phyloP scores from a whole-genome alignment of 2,113 vertebrate genomes.

The Lathamus discolor region DNA sequence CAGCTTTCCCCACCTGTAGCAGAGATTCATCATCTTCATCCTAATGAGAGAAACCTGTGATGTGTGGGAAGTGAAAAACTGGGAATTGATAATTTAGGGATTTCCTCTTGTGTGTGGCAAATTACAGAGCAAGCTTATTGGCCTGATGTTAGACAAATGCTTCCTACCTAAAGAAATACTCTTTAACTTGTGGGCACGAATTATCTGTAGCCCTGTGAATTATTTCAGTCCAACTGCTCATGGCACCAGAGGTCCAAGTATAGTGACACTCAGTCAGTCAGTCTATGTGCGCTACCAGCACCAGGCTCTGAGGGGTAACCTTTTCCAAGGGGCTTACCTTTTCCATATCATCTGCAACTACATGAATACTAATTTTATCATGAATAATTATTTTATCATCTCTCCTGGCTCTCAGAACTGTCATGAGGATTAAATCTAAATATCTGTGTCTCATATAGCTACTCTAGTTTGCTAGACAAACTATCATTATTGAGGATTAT shows the following conservation, averaged over 20 bases:
- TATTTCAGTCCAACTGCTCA: background rate
- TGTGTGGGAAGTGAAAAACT: background rate
- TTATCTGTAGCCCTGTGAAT: background rate
- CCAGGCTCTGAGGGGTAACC: background rate
- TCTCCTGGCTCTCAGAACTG: background rate
- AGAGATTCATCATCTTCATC: background rate
- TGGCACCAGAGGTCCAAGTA: background rate
- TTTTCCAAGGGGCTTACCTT: background rate
- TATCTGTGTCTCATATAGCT: background rate
- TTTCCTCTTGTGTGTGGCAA: background rate
- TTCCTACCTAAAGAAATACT: background rate
- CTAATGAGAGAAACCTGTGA: background rate
- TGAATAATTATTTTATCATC: background rate
- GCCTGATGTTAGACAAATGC: background rate
- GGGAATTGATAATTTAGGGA: background rate
- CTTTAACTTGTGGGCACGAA: background rate
- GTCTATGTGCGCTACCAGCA: fast-evolving
- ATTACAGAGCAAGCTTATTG: background rate
- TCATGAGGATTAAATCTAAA: background rate
- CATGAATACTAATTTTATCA: background rate
- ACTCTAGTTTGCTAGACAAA: background rate
- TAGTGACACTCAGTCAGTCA: background rate
- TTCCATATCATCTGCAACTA: background rate
- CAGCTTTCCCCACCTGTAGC: background rate
- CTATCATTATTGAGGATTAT: background rate